Evolutionary conservation across 2,113 vertebrate species (phyloP), one percentile per base, ranked within the genome.

Genomic region (Ranitomeya variabilis): DNA sequence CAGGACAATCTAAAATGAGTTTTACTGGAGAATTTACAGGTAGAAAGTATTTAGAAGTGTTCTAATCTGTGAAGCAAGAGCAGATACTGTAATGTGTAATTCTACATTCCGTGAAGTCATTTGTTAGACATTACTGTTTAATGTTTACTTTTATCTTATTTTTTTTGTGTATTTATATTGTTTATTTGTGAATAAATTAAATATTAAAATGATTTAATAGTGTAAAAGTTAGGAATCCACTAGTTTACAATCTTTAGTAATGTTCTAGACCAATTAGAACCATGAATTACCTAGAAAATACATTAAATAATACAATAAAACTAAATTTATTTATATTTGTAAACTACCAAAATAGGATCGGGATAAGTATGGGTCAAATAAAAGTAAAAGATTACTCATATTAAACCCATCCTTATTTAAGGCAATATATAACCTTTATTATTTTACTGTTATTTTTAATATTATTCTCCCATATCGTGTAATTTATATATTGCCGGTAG

Each of bases 1-100:
- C 83, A 74, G 64, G 45, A 67, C 62, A 10, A 74, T 85, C 83
- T 85, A 45, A 85, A 76, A 74, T 85, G 26, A 74, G 51, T 74
- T 74, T 60, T 85, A 59, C 52, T 59, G 19, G 18, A 85, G 69
- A 74, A 59, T 6, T 54, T 18, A 69, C 5, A 57, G 19, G 13
- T 55, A 55, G 82, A 84, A 67, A 64, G 77, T 71, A 71, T 57
- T 23, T 45, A 64, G 16, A 64, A 81, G 64, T 84, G 10, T 84
- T 62, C 14, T 31, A 31, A 60, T 60, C 6, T 26, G 23, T 18
- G 4, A 11, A 26, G 21, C 18, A 26, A 9, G 59, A 26, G 55
- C 37, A 52, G 18, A 21, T 19, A n/a, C 7, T 16, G 11, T n/a
- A 55, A 76, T 76, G 37, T 7, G 45, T 7, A 45, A 74, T 45